Conservation (phyloP, 2,113 vertebrate genomes). For the Alligator sinensis region DNA sequence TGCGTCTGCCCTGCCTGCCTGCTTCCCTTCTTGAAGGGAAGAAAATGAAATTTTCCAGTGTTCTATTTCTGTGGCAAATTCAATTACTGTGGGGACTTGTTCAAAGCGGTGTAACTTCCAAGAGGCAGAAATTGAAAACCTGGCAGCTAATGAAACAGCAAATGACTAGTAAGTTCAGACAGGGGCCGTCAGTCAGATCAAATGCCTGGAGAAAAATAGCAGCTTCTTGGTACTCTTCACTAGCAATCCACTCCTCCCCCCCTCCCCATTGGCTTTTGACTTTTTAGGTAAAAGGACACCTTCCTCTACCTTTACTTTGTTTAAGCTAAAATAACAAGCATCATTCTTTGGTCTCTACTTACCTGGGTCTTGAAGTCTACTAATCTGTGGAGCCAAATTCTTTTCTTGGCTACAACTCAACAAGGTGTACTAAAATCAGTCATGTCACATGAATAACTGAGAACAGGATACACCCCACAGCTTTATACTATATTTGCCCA, state of each 20-base stretch:
- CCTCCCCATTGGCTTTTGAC: background rate
- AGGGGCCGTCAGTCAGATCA: slow-evolving; percentile 86
- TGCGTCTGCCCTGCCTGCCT: slow-evolving; percentile 52
- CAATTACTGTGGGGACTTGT: slow-evolving; percentile 98
- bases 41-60: slow-evolving; percentile 98
- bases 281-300: background rate
- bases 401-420: background rate
- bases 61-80: slow-evolving; percentile 99
- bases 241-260: background rate
- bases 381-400: background rate
- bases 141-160: slow-evolving; percentile 96
- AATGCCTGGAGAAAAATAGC: slow-evolving; percentile 77
- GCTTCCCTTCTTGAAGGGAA: slow-evolving; percentile 77
- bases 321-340: slow-evolving; percentile 51
- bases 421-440: background rate
- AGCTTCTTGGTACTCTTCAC: slow-evolving; percentile 50
- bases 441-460: background rate
- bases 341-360: background rate
- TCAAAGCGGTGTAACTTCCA: slow-evolving; percentile 96
- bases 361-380: background rate
- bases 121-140: slow-evolving; percentile 97
- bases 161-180: slow-evolving; percentile 91
- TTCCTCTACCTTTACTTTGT: slow-evolving; percentile 3
- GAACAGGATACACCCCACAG: background rate
- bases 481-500: fast-evolving